Evolutionary conservation across 2,888 invertebrate genomes (phyloP), one percentile per base, ranked within the genome.

Genomic region (Lomographa bimaculata): DNA sequence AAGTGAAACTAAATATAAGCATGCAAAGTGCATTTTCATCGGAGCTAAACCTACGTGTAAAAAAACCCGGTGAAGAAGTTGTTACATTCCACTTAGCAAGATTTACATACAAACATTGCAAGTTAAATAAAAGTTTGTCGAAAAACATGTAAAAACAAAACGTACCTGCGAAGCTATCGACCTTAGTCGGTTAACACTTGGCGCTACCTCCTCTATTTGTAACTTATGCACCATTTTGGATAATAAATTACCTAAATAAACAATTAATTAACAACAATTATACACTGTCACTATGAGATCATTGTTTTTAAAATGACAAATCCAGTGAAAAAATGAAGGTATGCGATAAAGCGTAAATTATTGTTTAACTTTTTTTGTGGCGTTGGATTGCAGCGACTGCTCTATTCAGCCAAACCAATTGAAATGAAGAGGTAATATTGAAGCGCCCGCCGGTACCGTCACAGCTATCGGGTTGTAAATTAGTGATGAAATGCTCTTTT

Each of bases 161-260:
- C 68, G 46, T 57, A 83, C 85, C 72, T 85, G 85, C 18, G 85
- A 71, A 2, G 64, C 43, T 7, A 82, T 52, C 1, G 75, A 78
- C 50, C 71, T 63, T 1, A 81, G 25, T 23, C 75, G 56, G 32
- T 66, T 74, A 0, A 67, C 71, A 5, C 59, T 27, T 6, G 57
- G 50, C 19, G 39, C 33, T 0, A 46, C 50, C 19, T 56, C 50
- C 16, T 54, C 50, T 20, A 51, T 44, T 38, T 50, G 43, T 6
- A 57, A 16, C 44, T 54, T 51, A 11, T 46, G 43, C 53, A 58
- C 56, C 58, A 58, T 58, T 46, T 41, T 49, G 1, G 44, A 7
- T 17, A 6, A 23, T 12, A 19, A 26, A n/a, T n/a, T n/a, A n/a
- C n/a, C n/a, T n/a, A n/a, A 18, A 26, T 10, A 10, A 17, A 18